phyloP scores from a whole-genome alignment of 2,888 invertebrate genomes.

The Blastobasis lacticolella region DNA sequence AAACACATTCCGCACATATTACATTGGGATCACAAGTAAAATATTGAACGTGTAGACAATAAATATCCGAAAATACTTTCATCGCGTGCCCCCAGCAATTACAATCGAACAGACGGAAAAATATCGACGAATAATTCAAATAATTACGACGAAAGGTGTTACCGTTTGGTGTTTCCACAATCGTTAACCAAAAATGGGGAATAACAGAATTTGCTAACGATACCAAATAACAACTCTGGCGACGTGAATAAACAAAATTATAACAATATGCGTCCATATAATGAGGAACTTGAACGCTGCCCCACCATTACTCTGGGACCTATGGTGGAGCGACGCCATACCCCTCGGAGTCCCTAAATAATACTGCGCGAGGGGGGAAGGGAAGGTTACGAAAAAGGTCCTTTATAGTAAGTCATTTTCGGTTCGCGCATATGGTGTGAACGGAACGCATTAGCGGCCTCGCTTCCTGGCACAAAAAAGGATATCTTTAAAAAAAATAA shows the following conservation, averaged over 20 bases:
- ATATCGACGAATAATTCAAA: conserved; percentile 42
- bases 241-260: conserved; percentile 52
- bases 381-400: too few relatives aligned
- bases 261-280: conserved; percentile 33
- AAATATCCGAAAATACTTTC: conserved; percentile 1
- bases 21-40: too few relatives aligned
- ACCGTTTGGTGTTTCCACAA: conserved; percentile 24
- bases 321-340: too few relatives aligned
- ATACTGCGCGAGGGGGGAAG: too few relatives aligned
- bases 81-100: conserved; percentile 10
- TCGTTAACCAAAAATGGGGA: conserved; percentile 33
- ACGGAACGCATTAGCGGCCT: conserved; percentile 44
- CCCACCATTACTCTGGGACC: too few relatives aligned
- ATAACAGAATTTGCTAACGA: conserved; percentile 51
- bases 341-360: too few relatives aligned
- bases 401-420: conserved; percentile 34
- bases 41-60: too few relatives aligned
- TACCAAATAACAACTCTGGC: conserved; percentile 33
- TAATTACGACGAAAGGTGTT: conserved; percentile 40
- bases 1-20: too few relatives aligned
- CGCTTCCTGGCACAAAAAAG: conserved; percentile 42
- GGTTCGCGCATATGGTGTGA: conserved; percentile 57
- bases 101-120: conserved; percentile 12
- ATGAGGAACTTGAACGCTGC: conserved; percentile 10
- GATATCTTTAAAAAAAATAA: conserved; percentile 15